Evolutionary conservation across 2,797 vertebrate genomes (phyloP).

Genomic region (Oreortyx pictus): DNA sequence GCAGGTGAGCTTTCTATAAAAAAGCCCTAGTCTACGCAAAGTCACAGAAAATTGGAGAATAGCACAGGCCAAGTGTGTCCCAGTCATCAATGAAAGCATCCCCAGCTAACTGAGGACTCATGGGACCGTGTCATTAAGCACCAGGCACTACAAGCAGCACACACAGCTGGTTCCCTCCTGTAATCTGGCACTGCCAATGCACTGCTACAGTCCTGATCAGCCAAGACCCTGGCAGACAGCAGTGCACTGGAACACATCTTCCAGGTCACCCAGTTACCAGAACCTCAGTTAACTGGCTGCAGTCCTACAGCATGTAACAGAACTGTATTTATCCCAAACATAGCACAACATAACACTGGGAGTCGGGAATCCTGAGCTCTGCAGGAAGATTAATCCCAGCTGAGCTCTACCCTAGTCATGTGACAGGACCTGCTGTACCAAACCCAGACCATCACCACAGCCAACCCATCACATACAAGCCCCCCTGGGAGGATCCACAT

Average conservation of each 20-base stretch:
- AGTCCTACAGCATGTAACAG: rapidly evolving
- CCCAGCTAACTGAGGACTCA: rapidly evolving
- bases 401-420: neutral
- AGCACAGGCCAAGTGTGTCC: neutral
- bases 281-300: neutral
- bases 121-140: neutral
- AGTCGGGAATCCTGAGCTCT: neutral
- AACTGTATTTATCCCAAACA: neutral
- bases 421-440: neutral
- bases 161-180: rapidly evolving
- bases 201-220: neutral
- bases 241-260: neutral
- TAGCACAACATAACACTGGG: neutral
- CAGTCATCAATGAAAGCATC: rapidly evolving
- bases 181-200: neutral
- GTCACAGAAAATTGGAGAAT: neutral
- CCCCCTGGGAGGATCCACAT: rapidly evolving
- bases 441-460: neutral
- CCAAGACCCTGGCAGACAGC: neutral
- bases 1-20: slow-evolving; percentile 17
- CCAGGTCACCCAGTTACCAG: neutral
- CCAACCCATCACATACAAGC: rapidly evolving
- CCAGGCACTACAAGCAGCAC: neutral
- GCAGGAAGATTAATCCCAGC: neutral
- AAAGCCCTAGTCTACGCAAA: slow-evolving; percentile 4